These are phyloP conservation scores for Zosterops japonicus DNA, from an alignment of 2,113 vertebrate species.

Conservation along the genomic window DNA sequence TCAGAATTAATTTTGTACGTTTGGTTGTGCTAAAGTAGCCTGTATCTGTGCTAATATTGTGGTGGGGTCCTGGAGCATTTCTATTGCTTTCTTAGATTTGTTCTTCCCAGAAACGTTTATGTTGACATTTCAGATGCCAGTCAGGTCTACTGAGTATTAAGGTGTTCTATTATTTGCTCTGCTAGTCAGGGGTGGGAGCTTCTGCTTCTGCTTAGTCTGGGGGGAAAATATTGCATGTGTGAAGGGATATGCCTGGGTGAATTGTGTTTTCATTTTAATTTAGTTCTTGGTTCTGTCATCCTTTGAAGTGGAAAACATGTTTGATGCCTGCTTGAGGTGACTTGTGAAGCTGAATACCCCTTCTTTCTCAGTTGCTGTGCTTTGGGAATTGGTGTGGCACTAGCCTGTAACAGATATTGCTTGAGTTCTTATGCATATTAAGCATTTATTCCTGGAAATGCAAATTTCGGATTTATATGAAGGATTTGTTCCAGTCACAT, in stretches of 20 bases:
- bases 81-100: background rate
- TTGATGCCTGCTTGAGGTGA: background rate
- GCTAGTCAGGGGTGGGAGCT: background rate
- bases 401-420: background rate
- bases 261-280: background rate
- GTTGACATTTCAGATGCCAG: background rate
- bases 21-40: background rate
- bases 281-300: background rate
- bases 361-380: background rate
- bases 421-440: background rate
- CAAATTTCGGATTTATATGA: background rate
- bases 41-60: background rate
- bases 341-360: background rate
- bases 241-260: rapidly evolving
- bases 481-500: background rate
- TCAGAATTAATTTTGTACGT: background rate
- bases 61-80: background rate
- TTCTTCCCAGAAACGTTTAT: background rate
- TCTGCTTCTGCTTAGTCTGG: background rate
- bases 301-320: background rate
- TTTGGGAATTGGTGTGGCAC: background rate
- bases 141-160: background rate
- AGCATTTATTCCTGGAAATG: background rate
- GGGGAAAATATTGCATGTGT: background rate
- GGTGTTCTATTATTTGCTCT: background rate